Percentiles rank a stretch among this genome's conserved stretches.
These are phyloP conservation scores for Cynoglossus semilaevis DNA, from an alignment of 2,113 vertebrate genomes.

Conservation along the genomic window DNA sequence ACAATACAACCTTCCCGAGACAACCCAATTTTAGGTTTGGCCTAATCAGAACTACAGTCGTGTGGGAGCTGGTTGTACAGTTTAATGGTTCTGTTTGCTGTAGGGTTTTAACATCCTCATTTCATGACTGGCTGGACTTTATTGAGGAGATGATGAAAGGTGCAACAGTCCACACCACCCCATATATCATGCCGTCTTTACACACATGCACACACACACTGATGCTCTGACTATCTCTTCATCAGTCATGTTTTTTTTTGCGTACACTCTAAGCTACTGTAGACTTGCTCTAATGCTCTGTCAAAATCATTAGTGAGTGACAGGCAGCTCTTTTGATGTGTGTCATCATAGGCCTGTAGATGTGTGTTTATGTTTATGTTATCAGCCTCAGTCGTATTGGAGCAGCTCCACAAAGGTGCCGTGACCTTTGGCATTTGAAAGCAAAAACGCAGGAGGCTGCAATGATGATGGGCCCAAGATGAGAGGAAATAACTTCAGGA, in stretches of 20 bases:
- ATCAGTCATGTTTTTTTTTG: constrained; percentile 50
- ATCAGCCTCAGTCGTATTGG: constrained; percentile 36
- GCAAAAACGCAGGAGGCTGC: constrained; percentile 35
- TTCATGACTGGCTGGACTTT: constrained; percentile 77
- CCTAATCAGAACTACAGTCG: constrained; percentile 39
- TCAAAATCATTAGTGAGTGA: constrained; percentile 58
- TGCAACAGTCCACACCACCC: constrained; percentile 64
- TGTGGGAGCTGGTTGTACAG: constrained; percentile 36
- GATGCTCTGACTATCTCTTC: constrained; percentile 25
- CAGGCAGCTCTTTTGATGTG: constrained; percentile 57
- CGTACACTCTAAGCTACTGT: constrained; percentile 37
- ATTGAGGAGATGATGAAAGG: constrained; percentile 75
- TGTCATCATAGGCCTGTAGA: constrained; percentile 35
- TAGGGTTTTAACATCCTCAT: constrained; percentile 72
- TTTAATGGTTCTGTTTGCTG: constrained; percentile 66
- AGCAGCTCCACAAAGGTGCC: constrained; percentile 32
- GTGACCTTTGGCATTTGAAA: constrained; percentile 59
- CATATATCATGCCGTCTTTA: constrained; percentile 64
- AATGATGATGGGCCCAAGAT: constrained; percentile 60
- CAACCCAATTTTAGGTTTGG: constrained; percentile 8
- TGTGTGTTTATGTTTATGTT: constrained; percentile 44
- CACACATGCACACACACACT: constrained; percentile 27
- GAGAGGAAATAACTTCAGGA: constrained; percentile 48
- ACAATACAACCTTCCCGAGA: background rate
- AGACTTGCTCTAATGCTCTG: constrained; percentile 48